Conservation (phyloP, 1,140 invertebrate species). For the Stegodyphus dumicola region DNA sequence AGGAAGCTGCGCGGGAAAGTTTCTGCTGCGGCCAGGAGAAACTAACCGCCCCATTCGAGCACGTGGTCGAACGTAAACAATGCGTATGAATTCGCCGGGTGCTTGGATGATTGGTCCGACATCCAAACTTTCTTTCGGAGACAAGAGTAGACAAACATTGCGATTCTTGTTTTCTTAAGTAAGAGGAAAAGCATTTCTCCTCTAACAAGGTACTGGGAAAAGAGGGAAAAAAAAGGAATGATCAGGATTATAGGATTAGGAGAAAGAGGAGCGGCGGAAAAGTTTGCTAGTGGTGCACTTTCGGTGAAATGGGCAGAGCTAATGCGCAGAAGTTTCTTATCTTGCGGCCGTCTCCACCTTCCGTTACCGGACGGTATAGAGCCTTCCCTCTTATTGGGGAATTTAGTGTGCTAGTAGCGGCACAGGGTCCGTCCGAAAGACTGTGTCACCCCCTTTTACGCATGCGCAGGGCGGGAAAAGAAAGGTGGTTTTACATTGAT, state of each 20-base stretch:
- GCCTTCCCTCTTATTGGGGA: no score
- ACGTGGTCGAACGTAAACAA: background rate
- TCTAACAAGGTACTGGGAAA: background rate
- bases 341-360: background rate
- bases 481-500: background rate
- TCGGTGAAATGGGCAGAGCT: background rate
- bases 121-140: background rate
- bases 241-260: background rate
- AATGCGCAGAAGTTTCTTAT: background rate
- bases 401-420: background rate
- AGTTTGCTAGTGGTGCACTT: no score
- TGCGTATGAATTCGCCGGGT: background rate
- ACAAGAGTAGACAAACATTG: background rate
- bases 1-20: background rate
- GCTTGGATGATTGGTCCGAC: background rate
- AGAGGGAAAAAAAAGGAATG: background rate
- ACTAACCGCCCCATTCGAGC: background rate
- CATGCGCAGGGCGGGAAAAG: background rate
- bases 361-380: background rate
- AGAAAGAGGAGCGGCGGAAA: background rate
- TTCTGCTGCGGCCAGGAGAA: background rate
- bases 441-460: background rate
- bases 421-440: background rate
- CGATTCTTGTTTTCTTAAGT: background rate
- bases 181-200: background rate